These are phyloP conservation scores for Noctua janthe DNA, from an alignment of 2,888 invertebrate genomes.

Conservation along the genomic window DNA sequence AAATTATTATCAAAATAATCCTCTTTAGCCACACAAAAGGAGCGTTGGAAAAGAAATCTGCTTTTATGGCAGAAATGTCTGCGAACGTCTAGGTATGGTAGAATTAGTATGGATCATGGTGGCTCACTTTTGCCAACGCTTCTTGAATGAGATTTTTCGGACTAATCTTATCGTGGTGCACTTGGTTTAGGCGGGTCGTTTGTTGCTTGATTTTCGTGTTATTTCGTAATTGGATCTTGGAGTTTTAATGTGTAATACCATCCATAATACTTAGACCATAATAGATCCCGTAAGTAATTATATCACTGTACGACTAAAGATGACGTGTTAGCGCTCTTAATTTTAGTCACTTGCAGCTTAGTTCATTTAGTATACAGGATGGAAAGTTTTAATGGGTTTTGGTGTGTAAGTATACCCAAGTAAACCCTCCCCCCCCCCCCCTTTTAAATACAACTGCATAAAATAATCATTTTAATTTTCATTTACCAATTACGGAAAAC, in stretches of 20 bases:
- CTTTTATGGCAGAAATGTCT: constrained; percentile 64
- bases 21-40: constrained; percentile 71
- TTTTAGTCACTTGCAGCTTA: neutral
- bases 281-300: neutral
- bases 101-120: constrained; percentile 62
- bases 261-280: neutral
- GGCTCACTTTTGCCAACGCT: constrained; percentile 43
- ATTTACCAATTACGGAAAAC: neutral
- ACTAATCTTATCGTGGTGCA: constrained; percentile 33
- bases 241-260: neutral
- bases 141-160: constrained; percentile 39
- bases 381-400: neutral
- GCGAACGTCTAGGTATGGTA: constrained; percentile 48
- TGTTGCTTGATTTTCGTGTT: constrained; percentile 6
- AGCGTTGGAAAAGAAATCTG: constrained; percentile 70
- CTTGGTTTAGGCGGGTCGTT: constrained; percentile 14
- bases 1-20: constrained; percentile 77
- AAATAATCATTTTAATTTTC: neutral
- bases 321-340: neutral
- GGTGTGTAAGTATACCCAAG: neutral
- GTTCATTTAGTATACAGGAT: neutral
- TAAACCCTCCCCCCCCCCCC: no score
- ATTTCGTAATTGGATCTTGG: constrained; percentile 1
- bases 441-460: neutral
- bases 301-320: no score